A percentile compares a stretch with the other conserved stretches of the same genome.
Conservation (phyloP, 1,140 invertebrate species). For the Halictus rubicundus region DNA sequence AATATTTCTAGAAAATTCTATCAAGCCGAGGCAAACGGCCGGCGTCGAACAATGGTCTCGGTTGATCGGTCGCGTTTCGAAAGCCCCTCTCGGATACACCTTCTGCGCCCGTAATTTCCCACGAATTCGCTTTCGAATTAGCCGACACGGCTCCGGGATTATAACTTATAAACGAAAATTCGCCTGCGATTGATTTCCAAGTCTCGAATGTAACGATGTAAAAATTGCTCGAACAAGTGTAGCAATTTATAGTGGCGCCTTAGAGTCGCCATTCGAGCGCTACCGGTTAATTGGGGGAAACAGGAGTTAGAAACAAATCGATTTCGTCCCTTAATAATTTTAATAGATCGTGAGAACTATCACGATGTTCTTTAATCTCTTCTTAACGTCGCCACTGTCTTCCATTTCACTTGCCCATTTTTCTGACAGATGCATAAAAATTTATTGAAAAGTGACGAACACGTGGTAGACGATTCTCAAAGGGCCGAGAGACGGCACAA, state of each 20-base stretch:
- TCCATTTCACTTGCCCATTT: too few relatives aligned
- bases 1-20: conserved; percentile 28
- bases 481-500: not conserved
- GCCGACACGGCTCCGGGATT: conserved; percentile 14
- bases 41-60: conserved; percentile 16
- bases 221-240: too few relatives aligned
- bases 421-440: not conserved
- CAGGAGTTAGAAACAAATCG: too few relatives aligned
- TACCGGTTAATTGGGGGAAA: too few relatives aligned
- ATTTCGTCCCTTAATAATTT: too few relatives aligned
- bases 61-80: conserved; percentile 18
- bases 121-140: conserved; percentile 27
- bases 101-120: conserved; percentile 17
- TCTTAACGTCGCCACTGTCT: too few relatives aligned
- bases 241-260: too few relatives aligned
- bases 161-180: conserved; percentile 29
- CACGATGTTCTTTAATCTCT: too few relatives aligned
- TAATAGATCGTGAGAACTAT: too few relatives aligned
- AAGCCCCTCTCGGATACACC: not conserved
- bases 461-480: not conserved
- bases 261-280: too few relatives aligned
- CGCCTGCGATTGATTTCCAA: not conserved
- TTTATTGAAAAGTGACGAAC: not conserved
- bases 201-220: too few relatives aligned
- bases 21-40: not conserved